Evolutionary conservation across 2,888 invertebrate species (phyloP).

Genomic region (Tanypteryx hageni): DNA sequence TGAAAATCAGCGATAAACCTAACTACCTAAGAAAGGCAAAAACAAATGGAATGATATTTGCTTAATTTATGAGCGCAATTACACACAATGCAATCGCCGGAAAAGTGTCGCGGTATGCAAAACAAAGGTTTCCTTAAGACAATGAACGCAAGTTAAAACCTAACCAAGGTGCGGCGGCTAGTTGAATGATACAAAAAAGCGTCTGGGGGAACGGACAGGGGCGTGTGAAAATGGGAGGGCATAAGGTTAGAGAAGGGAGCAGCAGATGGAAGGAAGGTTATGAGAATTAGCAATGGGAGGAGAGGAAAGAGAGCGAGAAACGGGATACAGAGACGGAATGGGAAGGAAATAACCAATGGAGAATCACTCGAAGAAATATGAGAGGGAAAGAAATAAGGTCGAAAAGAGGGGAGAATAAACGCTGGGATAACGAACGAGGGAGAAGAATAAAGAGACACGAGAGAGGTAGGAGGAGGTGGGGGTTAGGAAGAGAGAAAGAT

Average conservation of each 20-base stretch:
- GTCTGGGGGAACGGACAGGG: not conserved
- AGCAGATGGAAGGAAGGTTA: not conserved
- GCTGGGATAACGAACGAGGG: not conserved
- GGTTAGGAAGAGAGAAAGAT: not conserved
- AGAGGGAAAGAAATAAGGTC: not conserved
- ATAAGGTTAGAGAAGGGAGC: not conserved
- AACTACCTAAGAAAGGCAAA: not conserved
- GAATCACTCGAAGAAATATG: too few species aligned
- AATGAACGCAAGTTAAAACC: constrained; percentile 11
- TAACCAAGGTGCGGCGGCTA: not conserved
- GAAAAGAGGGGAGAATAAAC: not conserved
- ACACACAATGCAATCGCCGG: not conserved
- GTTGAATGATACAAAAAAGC: constrained; percentile 1
- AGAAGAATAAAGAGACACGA: not conserved
- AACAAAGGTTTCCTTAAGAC: not conserved
- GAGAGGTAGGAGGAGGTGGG: not conserved
- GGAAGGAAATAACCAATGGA: not conserved
- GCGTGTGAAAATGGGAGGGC: not conserved
- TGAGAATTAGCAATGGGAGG: not conserved
- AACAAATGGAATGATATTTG: not conserved
- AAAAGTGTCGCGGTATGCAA: not conserved
- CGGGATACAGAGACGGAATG: not conserved
- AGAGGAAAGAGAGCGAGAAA: not conserved
- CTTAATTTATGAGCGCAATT: not conserved
- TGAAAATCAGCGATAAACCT: not conserved